phyloP scores from a whole-genome alignment of 2,888 invertebrate genomes.

The Eledona agricola region DNA sequence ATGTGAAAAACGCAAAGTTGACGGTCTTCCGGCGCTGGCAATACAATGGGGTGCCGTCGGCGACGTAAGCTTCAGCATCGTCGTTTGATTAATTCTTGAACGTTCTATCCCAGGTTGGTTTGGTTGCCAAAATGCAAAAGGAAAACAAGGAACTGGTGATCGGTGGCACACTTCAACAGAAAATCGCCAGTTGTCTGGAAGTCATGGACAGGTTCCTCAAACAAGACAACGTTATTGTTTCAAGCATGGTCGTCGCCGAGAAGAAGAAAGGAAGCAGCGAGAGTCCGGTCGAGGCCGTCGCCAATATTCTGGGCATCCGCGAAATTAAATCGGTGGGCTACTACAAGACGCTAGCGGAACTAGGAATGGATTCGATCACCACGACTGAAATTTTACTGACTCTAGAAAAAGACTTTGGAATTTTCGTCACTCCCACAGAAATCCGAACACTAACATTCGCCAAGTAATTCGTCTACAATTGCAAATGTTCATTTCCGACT shows the following conservation, averaged over 20 bases:
- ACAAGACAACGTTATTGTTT: constrained; percentile 67
- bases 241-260: constrained; percentile 86
- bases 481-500: background rate
- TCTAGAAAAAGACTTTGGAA: constrained; percentile 12
- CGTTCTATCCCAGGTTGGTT: constrained; percentile 6
- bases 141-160: constrained; percentile 58
- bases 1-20: constrained; percentile 75
- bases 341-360: constrained; percentile 66
- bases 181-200: constrained; percentile 70
- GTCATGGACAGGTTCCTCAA: constrained; percentile 75
- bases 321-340: constrained; percentile 56
- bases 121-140: constrained; percentile 63
- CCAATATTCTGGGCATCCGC: constrained; percentile 54
- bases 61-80: too few relatives aligned
- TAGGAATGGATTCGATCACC: constrained; percentile 79
- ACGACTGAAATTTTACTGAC: constrained; percentile 68
- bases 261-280: constrained; percentile 63
- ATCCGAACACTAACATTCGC: constrained; percentile 82
- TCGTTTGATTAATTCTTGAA: background rate
- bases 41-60: constrained; percentile 95
- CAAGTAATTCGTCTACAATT: constrained; percentile 59
- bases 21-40: constrained; percentile 81
- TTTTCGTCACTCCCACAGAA: constrained; percentile 55
- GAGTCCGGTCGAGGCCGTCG: constrained; percentile 75
- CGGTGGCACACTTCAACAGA: constrained; percentile 72